Base-by-base conservation (phyloP, 2,113 vertebrate genomes). In the Gallinago paraguaiae region DNA sequence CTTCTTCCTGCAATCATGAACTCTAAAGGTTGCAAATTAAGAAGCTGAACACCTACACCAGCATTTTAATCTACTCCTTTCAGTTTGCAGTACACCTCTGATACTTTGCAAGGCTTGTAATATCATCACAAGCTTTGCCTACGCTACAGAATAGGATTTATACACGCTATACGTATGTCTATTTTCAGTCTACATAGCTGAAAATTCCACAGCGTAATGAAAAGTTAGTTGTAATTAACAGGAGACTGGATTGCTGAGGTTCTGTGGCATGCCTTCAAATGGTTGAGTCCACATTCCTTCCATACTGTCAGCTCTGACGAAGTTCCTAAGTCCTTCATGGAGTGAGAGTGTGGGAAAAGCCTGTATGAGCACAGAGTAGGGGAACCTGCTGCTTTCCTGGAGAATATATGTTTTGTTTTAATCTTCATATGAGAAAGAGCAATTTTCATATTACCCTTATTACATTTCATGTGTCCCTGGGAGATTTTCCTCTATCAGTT, bases 401-500 rank as follows among this genome's bases (percentile, higher is more conserved):
- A 95, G 88, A 88, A 11, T 87, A 74, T 84, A 74, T 93, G 74
- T 33, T 84, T 82, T 90, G 23, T 51, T 95, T 91, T 82, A 78
- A 33, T 72, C 63, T 87, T 76, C 41, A 16, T n/a, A 78, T 23
- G 65, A 90, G 61, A 96, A 94, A 92, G 65, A 77, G 45, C 82
- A 94, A 60, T 91, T 94, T 95, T 95, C 70, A 39, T 94, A 75
- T 81, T 88, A 70, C 63, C 76, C 65, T 92, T 61, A 57, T 0
- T 87, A 53, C n/a, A 70, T 87, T 96, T 80, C 6, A 0, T 61
- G 70, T 45, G 85, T 78, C 80, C 80, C 94, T 88, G 76, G n/a
- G 85, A 88, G 91, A 83, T 90, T 95, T 90, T 94, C 88, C 82
- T 94, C 78, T 87, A 57, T 89, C 67, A 83, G 67, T 77, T 96